Percentiles rank a stretch among this genome's conserved stretches.
These are phyloP conservation scores for Galerucella calmariensis DNA, from an alignment of 2,888 invertebrate genomes.

Conservation along the genomic window DNA sequence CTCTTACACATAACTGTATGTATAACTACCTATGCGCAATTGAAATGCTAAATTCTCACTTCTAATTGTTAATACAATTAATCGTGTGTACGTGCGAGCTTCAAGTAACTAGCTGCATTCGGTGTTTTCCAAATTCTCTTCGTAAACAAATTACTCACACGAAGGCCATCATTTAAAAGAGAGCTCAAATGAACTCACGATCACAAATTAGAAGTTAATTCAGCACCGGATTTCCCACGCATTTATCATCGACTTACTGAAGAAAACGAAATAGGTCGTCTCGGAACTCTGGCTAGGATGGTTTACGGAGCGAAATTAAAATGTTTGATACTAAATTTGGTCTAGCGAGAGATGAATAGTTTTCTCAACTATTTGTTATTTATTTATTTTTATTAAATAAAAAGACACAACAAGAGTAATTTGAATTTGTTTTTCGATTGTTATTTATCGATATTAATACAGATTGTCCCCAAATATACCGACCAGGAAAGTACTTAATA, in stretches of 20 bases:
- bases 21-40: conserved; percentile 5
- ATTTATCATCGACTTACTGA: conserved; percentile 40
- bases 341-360: too few relatives aligned
- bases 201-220: conserved; percentile 53
- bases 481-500: too few relatives aligned
- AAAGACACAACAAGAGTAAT: too few relatives aligned
- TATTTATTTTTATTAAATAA: too few relatives aligned
- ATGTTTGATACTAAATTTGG: neutral
- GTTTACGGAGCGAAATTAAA: neutral
- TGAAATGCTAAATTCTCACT: conserved; percentile 22
- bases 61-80: conserved; percentile 39
- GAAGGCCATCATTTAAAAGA: conserved; percentile 48
- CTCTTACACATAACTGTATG: neutral
- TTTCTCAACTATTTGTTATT: too few relatives aligned
- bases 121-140: conserved; percentile 38
- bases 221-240: conserved; percentile 47
- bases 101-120: conserved; percentile 20
- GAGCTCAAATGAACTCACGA: conserved; percentile 51
- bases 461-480: too few relatives aligned
- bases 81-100: conserved; percentile 43
- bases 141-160: conserved; percentile 44
- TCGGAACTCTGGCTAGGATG: conserved; percentile 4
- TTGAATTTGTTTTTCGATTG: too few relatives aligned
- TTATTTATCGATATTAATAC: too few relatives aligned
- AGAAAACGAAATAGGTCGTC: conserved; percentile 35